Evolutionary conservation across 2,888 invertebrate genomes (phyloP).

Genomic region (Cryptus viduatorius): DNA sequence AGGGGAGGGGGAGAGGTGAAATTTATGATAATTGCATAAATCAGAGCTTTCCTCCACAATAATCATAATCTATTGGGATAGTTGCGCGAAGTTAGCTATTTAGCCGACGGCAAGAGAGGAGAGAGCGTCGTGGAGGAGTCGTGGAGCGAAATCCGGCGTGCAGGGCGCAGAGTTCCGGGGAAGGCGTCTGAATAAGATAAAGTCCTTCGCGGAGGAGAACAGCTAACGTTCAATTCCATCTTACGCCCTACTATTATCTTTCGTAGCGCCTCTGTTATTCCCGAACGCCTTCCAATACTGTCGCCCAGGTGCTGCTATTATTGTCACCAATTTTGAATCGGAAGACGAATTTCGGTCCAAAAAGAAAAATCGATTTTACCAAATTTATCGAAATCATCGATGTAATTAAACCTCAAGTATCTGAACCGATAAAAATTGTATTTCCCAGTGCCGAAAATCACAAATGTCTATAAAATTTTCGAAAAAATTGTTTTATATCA

Average conservation of each 20-base stretch:
- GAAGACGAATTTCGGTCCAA: not conserved
- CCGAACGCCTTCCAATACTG: not conserved
- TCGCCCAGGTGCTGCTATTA: not conserved
- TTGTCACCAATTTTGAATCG: not conserved
- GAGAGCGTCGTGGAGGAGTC: conserved; percentile 71
- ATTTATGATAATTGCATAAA: conserved; percentile 85
- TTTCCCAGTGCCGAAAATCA: too few relatives aligned
- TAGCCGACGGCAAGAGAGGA: conserved; percentile 81
- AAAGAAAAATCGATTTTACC: not conserved
- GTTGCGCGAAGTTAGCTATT: conserved; percentile 84
- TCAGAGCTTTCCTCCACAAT: conserved; percentile 84
- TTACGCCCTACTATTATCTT: conserved; percentile 36
- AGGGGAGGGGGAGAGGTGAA: conserved; percentile 73
- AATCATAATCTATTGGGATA: conserved; percentile 85
- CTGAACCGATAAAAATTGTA: too few relatives aligned
- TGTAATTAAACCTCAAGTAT: too few relatives aligned
- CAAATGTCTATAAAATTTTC: too few relatives aligned
- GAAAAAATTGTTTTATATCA: too few relatives aligned
- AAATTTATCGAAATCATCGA: too few relatives aligned
- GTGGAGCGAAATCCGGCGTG: conserved; percentile 56
- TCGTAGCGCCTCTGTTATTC: not conserved
- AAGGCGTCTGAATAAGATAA: conserved; percentile 80
- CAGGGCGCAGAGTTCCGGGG: conserved; percentile 29
- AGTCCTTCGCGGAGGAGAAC: conserved; percentile 75
- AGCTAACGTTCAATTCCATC: conserved; percentile 49